These are phyloP conservation scores for Lasioglossum malachurum DNA, from an alignment of 2,888 invertebrate species.

Conservation along the genomic window DNA sequence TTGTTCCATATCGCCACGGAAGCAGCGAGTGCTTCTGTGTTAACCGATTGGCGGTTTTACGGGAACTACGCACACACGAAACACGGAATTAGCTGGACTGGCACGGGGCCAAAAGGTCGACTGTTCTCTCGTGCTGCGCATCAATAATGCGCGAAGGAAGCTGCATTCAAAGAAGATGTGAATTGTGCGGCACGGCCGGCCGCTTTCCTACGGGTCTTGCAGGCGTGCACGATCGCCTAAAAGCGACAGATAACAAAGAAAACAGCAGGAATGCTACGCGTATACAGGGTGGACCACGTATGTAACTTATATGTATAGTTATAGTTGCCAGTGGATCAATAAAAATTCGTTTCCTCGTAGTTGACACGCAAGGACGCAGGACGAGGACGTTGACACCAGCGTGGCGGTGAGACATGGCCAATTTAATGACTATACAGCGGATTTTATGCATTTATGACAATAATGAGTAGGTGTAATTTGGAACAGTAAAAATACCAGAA, in stretches of 20 bases:
- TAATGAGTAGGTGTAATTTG: no score
- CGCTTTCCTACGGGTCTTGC: not conserved
- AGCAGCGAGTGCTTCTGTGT: conserved; percentile 18
- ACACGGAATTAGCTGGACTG: conserved; percentile 43
- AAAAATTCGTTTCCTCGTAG: not conserved
- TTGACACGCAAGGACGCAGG: not conserved
- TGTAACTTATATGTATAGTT: not conserved
- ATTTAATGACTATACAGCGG: not conserved
- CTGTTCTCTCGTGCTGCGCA: conserved; percentile 37
- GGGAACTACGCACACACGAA: conserved; percentile 18
- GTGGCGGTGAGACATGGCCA: not conserved
- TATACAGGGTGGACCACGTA: not conserved
- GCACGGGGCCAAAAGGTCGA: conserved; percentile 60
- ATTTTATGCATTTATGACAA: no score
- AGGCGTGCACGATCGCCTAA: conserved; percentile 19
- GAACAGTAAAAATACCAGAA: no score
- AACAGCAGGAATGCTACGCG: not conserved
- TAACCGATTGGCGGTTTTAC: conserved; percentile 19
- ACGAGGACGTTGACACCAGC: not conserved
- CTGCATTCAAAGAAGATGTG: conserved; percentile 25
- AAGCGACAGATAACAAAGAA: conserved; percentile 16
- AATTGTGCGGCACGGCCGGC: not conserved
- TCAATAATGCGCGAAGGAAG: conserved; percentile 45
- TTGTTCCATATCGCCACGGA: not conserved
- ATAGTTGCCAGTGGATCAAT: not conserved